Evolutionary conservation across 2,113 vertebrate genomes (phyloP).

Genomic region (Eurystomus gularis): DNA sequence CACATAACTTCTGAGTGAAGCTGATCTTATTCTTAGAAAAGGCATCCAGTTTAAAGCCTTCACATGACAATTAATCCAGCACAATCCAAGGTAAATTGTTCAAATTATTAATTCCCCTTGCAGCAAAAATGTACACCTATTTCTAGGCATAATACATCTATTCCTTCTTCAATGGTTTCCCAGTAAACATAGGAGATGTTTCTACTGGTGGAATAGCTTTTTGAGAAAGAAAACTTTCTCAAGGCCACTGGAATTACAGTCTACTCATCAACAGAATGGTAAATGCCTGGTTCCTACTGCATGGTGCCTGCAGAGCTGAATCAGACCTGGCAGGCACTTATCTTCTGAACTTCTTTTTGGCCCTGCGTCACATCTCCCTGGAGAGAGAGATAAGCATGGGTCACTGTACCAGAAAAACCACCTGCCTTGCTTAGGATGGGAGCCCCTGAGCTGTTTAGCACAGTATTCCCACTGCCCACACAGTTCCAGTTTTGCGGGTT

Average conservation of each 20-base stretch:
- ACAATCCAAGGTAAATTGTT: neutral
- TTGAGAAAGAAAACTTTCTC: neutral
- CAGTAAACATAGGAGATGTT: neutral
- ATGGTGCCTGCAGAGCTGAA: neutral
- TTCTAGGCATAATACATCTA: neutral
- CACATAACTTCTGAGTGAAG: neutral
- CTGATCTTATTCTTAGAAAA: neutral
- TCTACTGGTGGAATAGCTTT: neutral
- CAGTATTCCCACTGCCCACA: too few relatives aligned
- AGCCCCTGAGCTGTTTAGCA: neutral
- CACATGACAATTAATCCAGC: neutral
- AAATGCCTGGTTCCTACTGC: neutral
- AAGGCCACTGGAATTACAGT: too few relatives aligned
- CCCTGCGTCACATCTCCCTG: neutral
- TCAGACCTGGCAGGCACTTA: neutral
- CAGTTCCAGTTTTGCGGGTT: neutral
- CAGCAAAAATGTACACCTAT: rapidly evolving
- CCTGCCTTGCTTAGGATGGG: neutral
- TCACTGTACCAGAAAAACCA: neutral
- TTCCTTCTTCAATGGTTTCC: neutral
- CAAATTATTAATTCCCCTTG: neutral
- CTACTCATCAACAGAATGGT: neutral
- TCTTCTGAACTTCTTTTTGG: too few relatives aligned
- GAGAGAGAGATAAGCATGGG: neutral
- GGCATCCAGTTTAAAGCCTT: neutral